These are phyloP conservation scores for Zosterops lateralis DNA, from an alignment of 2,113 vertebrate genomes.

Conservation along the genomic window DNA sequence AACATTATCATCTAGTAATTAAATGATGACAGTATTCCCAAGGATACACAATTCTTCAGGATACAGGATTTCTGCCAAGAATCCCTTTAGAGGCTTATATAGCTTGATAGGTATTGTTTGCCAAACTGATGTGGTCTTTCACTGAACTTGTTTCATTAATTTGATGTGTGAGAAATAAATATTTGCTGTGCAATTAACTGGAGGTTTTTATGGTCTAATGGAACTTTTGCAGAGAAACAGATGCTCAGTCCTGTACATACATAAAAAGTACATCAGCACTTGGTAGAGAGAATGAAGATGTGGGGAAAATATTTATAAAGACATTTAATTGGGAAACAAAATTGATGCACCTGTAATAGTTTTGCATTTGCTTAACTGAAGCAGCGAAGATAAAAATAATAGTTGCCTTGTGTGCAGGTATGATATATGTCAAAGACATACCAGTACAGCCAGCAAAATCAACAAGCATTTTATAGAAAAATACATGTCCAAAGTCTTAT, in stretches of 20 bases:
- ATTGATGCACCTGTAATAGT: not conserved
- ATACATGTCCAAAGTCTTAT: not conserved
- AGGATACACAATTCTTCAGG: not conserved
- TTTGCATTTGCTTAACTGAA: conserved; percentile 1
- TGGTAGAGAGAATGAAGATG: conserved; percentile 17
- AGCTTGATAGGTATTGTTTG: conserved; percentile 40
- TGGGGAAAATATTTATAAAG: not conserved
- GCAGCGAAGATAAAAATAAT: not conserved
- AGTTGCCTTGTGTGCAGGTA: not conserved
- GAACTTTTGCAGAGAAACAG: conserved; percentile 48
- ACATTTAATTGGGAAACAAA: not conserved
- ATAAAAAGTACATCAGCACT: not conserved
- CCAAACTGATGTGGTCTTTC: conserved; percentile 38
- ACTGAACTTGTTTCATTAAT: conserved; percentile 62
- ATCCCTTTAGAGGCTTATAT: not conserved
- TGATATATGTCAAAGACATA: not conserved
- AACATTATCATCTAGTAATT: not conserved
- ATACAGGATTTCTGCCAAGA: conserved; percentile 32
- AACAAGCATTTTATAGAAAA: not conserved
- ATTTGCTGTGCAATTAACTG: conserved; percentile 71
- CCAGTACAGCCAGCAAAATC: not conserved
- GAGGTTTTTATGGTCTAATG: conserved; percentile 51
- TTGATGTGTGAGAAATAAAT: conserved; percentile 71
- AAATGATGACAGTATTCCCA: not conserved
- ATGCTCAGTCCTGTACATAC: not conserved